phyloP scores from a whole-genome alignment of 2,113 vertebrate species.

The Amazona guildingii region DNA sequence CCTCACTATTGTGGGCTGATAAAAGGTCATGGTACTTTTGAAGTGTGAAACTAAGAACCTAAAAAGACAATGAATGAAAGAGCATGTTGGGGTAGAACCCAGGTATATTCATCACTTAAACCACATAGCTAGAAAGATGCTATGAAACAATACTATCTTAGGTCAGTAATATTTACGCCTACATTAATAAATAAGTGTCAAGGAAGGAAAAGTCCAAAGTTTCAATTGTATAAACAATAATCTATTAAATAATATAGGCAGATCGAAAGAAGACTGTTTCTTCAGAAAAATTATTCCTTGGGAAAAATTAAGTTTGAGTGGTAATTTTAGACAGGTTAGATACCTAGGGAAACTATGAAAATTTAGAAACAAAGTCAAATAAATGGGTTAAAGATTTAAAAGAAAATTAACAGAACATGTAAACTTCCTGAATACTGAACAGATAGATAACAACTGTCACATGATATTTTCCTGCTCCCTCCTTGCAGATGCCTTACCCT shows the following conservation, averaged over 20 bases:
- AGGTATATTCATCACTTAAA: neutral
- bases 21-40: conserved; percentile 12
- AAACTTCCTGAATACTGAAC: neutral
- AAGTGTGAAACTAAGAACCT: neutral
- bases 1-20: neutral
- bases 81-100: neutral
- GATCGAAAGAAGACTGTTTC: neutral
- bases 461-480: neutral
- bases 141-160: neutral
- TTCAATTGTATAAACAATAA: neutral
- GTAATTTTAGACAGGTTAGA: neutral
- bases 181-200: neutral
- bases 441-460: neutral
- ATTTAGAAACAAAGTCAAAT: neutral
- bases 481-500: neutral
- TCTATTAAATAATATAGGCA: neutral
- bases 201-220: neutral
- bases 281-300: neutral
- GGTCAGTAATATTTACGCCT: neutral
- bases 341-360: neutral
- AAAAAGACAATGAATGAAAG: neutral
- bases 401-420: neutral
- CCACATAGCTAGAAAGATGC: neutral
- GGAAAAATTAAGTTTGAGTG: neutral
- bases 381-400: neutral